Evolutionary conservation across 2,113 vertebrate species (phyloP), one percentile per base, ranked within the genome.

Genomic region (Aldabrachelys gigantea): DNA sequence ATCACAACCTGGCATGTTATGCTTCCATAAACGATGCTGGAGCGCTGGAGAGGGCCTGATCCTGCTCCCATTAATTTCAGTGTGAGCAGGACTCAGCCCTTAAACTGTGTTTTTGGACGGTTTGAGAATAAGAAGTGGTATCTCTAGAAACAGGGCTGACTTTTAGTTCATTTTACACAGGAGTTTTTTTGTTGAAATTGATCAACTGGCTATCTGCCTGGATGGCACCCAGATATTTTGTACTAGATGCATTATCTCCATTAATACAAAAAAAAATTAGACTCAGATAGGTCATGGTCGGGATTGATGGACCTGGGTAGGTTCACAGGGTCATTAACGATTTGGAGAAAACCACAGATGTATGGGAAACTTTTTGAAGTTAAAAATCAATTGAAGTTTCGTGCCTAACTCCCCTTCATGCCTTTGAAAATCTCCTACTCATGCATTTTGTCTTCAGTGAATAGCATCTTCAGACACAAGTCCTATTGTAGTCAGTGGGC

Each of bases 51-150:
- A 75, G 82, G 92, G 17, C 35, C 87, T 89, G 50, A 29, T 69
- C 80, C 3, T 25, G 12, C 3, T 53, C 83, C 91, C 27, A 0
- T 14, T 27, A 1, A 0, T 38, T 0, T 5, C 24, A 0, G 0
- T 31, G 27, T 44, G 24, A 88, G 8, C 59, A 3, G 13, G 8
- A 47, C 83, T 84, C 0, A 0, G 54, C 91, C 94, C 87, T 80
- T 1, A 1, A 13, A 69, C 25, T 50, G 14, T 62, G 85, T 31
- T 54, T 89, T 69, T 89, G 52, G 80, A 76, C 52, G 25, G 93
- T 50, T 27, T 38, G 11, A 13, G 72, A 92, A 49, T 2, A 88
- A n/a, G 35, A 47, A 49, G 76, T 5, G 50, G 7, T 1, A 44
- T 49, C 89, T 84, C n/a, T 27, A 82, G 90, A 93, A 75, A 41